These are phyloP conservation scores for Platygyra sinensis DNA, from an alignment of 64 coral and sea anemone genomes.

Conservation along the genomic window DNA sequence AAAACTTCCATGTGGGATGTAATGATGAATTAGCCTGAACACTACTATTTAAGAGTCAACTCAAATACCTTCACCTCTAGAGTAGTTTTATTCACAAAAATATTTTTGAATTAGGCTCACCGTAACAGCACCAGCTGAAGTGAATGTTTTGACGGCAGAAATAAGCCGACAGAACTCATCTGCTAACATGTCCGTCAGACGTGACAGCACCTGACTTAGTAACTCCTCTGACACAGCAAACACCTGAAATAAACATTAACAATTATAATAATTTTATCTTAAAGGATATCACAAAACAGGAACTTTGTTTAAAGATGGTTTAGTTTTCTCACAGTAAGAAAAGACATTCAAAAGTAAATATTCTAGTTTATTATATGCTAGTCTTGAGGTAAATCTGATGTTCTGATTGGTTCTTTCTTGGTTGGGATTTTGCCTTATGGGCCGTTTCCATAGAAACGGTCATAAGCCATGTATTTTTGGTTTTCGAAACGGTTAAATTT, in stretches of 20 bases:
- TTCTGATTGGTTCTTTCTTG: too few relatives aligned
- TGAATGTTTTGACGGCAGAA: conserved; percentile 69
- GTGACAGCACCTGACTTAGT: conserved; percentile 69
- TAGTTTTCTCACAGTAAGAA: neutral
- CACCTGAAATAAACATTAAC: conserved; percentile 47
- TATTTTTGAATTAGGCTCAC: too few relatives aligned
- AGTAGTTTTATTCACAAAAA: too few relatives aligned
- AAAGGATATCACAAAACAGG: neutral
- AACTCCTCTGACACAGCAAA: conserved; percentile 86
- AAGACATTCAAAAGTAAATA: too few relatives aligned
- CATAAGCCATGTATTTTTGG: too few relatives aligned
- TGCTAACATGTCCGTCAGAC: conserved; percentile 82
- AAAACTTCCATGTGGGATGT: neutral
- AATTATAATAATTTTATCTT: neutral
- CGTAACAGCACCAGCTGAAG: conserved; percentile 86
- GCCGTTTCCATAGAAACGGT: too few relatives aligned
- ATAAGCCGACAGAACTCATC: conserved; percentile 82
- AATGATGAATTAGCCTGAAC: neutral
- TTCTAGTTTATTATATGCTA: too few relatives aligned
- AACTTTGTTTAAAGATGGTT: neutral
- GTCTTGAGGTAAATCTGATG: too few relatives aligned
- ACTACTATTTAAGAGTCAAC: too few relatives aligned
- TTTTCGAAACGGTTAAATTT: too few relatives aligned
- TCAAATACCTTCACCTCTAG: too few relatives aligned
- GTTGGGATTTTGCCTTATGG: too few relatives aligned